Percentiles rank a stretch among this genome's conserved stretches.
Evolutionary conservation across 2,113 vertebrate genomes (phyloP).

Genomic region (Notothenia coriiceps): DNA sequence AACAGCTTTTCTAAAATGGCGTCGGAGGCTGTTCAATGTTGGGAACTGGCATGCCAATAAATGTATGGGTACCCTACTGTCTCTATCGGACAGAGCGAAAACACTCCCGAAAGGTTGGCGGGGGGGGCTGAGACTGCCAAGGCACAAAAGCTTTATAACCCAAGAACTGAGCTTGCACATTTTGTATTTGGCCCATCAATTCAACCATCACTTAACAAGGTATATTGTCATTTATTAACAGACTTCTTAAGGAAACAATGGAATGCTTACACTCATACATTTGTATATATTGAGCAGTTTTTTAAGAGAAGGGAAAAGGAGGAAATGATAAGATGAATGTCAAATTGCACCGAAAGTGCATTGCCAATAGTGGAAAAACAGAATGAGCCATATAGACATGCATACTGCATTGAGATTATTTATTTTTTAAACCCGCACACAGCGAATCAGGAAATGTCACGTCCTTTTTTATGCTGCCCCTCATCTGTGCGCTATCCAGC

Average conservation of each 20-base stretch:
- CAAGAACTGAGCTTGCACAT: neutral
- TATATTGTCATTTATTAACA: constrained; percentile 20
- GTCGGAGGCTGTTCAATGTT: constrained; percentile 84
- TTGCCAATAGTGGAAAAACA: neutral
- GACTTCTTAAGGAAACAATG: constrained; percentile 2
- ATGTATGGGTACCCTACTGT: constrained; percentile 63
- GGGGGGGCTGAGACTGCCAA: too few relatives aligned
- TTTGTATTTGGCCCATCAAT: constrained; percentile 7
- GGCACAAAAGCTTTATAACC: constrained; percentile 23
- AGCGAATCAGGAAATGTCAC: constrained; percentile 21
- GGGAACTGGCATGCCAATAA: constrained; percentile 72
- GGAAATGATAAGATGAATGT: neutral
- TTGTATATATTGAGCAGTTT: neutral
- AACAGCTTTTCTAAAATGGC: constrained; percentile 91
- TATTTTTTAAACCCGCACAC: too few relatives aligned
- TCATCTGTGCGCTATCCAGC: constrained; percentile 5
- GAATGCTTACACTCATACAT: neutral
- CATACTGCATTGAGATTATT: neutral
- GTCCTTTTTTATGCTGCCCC: constrained; percentile 3
- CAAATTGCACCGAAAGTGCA: neutral
- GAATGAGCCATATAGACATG: neutral
- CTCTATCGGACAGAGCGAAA: constrained; percentile 25
- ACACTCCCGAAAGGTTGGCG: constrained; percentile 7
- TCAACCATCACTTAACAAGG: constrained; percentile 15
- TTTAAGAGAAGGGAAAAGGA: neutral